Evolutionary conservation across 2,113 vertebrate genomes (phyloP).

Genomic region (Nyctibius bracteatus): DNA sequence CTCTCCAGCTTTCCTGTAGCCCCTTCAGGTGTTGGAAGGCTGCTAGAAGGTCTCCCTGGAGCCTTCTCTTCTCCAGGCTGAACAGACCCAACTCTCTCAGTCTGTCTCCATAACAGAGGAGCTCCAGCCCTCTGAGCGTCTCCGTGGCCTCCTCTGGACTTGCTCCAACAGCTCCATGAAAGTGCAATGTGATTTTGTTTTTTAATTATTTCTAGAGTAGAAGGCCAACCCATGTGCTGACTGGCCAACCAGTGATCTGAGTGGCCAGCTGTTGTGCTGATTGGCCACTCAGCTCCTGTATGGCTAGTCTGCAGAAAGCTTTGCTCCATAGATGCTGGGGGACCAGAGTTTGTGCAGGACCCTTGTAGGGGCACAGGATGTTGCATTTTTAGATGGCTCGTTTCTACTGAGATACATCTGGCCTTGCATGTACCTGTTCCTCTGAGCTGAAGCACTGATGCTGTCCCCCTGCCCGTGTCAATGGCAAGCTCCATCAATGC

Average conservation of each 20-base stretch:
- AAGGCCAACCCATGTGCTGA: background rate
- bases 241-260: background rate
- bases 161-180: too few species aligned
- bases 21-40: too few species aligned
- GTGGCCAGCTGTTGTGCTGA: background rate
- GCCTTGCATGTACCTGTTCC: too few species aligned
- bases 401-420: background rate
- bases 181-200: background rate
- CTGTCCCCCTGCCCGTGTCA: background rate
- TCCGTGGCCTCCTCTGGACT: too few species aligned
- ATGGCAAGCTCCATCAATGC: background rate
- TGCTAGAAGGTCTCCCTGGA: too few species aligned
- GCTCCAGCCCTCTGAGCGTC: too few species aligned
- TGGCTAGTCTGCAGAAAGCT: background rate
- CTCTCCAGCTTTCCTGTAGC: too few species aligned
- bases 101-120: too few species aligned
- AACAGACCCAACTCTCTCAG: too few species aligned
- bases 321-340: background rate
- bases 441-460: background rate
- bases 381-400: background rate
- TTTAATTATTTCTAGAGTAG: background rate
- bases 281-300: background rate
- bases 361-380: rapidly evolving
- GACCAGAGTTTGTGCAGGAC: too few species aligned
- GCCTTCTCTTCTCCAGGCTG: too few species aligned